These are phyloP conservation scores for Norana najaformis DNA, from an alignment of 2,888 invertebrate species.

Conservation along the genomic window DNA sequence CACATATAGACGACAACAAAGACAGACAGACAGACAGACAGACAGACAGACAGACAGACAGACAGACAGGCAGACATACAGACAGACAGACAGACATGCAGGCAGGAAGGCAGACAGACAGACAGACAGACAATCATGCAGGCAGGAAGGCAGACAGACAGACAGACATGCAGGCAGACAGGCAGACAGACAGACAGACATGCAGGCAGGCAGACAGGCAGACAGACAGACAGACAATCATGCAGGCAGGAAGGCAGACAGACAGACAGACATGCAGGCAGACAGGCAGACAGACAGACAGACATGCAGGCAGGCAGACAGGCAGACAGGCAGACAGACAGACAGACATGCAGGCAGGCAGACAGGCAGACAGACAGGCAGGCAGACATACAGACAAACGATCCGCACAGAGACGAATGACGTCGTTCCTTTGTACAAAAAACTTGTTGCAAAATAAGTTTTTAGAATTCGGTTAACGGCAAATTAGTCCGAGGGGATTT, in stretches of 20 bases:
- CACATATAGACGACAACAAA: too few relatives aligned
- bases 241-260: too few relatives aligned
- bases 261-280: background rate
- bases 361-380: background rate
- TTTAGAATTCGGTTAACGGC: background rate
- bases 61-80: too few relatives aligned
- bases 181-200: background rate
- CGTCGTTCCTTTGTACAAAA: background rate
- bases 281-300: background rate
- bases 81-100: background rate
- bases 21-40: background rate
- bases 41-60: background rate
- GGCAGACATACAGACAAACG: background rate
- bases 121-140: background rate
- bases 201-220: background rate
- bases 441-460: too few relatives aligned
- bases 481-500: background rate
- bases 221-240: background rate
- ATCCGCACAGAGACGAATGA: background rate
- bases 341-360: background rate
- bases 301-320: background rate
- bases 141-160: background rate
- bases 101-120: background rate
- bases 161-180: background rate
- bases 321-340: background rate